A percentile compares a stretch with the other conserved stretches of the same genome.
Conservation (phyloP, 2,888 invertebrate genomes). For the Seira ritae region DNA sequence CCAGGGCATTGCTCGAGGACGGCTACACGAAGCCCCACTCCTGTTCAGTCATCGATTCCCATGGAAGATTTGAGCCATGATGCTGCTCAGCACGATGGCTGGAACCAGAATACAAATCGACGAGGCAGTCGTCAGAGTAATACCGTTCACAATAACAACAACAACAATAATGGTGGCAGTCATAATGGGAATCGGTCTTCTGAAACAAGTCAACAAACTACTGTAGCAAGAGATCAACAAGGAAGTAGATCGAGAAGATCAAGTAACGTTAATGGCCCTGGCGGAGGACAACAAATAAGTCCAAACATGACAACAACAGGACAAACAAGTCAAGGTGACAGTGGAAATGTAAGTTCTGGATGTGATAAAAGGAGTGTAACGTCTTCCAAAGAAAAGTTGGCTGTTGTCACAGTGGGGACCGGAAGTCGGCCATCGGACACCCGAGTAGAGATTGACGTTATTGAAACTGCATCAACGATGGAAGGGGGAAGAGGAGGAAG, state of each 20-base stretch:
- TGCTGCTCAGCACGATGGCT: slow-evolving; percentile 40
- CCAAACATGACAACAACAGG: slow-evolving; percentile 45
- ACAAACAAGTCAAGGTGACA: slow-evolving; percentile 58
- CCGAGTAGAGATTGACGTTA: slow-evolving; percentile 55
- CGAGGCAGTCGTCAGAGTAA: not conserved
- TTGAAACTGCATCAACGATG: slow-evolving; percentile 56
- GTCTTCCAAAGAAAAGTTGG: slow-evolving; percentile 65
- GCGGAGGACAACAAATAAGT: slow-evolving; percentile 53
- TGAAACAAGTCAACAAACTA: slow-evolving; percentile 5
- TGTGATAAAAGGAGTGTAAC: slow-evolving; percentile 49
- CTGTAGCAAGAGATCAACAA: too few relatives aligned
- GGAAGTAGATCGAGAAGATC: slow-evolving; percentile 46
- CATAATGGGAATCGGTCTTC: not conserved
- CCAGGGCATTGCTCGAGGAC: slow-evolving; percentile 56
- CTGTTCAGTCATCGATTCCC: slow-evolving; percentile 61
- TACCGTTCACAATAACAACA: not conserved
- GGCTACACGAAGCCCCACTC: slow-evolving; percentile 58
- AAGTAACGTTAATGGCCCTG: slow-evolving; percentile 45
- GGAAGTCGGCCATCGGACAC: slow-evolving; percentile 50
- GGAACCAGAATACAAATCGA: slow-evolving; percentile 37
- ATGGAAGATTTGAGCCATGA: slow-evolving; percentile 45
- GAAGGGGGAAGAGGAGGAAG: slow-evolving; percentile 40
- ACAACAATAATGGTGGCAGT: slow-evolving; percentile 20
- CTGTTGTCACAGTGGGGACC: slow-evolving; percentile 45
- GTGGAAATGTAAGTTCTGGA: slow-evolving; percentile 54